These are phyloP conservation scores for Ichneumon xanthorius DNA, from an alignment of 2,888 invertebrate species.

Conservation along the genomic window DNA sequence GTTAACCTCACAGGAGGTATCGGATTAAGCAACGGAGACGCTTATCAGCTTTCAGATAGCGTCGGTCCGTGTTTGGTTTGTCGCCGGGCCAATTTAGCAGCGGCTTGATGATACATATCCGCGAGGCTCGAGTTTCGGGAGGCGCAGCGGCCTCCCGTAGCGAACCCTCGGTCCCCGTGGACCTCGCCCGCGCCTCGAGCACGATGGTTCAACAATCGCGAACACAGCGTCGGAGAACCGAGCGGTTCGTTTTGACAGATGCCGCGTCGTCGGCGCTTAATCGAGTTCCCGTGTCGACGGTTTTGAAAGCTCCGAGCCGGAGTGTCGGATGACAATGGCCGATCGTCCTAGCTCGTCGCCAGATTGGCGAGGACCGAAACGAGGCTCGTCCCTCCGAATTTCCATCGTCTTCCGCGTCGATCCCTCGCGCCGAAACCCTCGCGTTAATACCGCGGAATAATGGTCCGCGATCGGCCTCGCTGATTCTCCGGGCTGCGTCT, in stretches of 20 bases:
- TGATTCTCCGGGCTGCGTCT: slow-evolving; percentile 29
- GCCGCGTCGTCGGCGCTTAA: slow-evolving; percentile 72
- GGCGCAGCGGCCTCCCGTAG: slow-evolving; percentile 3
- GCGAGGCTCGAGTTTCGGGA: slow-evolving; percentile 48
- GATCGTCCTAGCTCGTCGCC: slow-evolving; percentile 16
- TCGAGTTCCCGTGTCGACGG: slow-evolving; percentile 78
- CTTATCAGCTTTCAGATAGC: slow-evolving; percentile 43
- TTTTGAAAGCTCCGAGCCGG: background rate
- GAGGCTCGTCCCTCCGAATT: slow-evolving; percentile 69
- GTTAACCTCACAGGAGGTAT: background rate
- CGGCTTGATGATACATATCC: background rate
- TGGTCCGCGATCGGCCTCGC: slow-evolving; percentile 15
- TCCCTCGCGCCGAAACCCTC: slow-evolving; percentile 1
- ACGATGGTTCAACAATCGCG: background rate
- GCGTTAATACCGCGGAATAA: slow-evolving; percentile 20
- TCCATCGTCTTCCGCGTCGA: slow-evolving; percentile 12
- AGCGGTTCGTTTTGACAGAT: slow-evolving; percentile 75
- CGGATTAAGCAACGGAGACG: slow-evolving; percentile 28
- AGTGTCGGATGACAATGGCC: slow-evolving; percentile 22
- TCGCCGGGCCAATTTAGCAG: slow-evolving; percentile 50
- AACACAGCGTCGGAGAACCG: background rate
- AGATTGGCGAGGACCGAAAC: slow-evolving; percentile 73
- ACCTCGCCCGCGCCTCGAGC: background rate
- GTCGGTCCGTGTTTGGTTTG: slow-evolving; percentile 46
- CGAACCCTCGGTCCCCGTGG: slow-evolving; percentile 44